These are phyloP conservation scores for Pyrrhosoma nymphula DNA, from an alignment of 2,888 invertebrate species.

Conservation along the genomic window DNA sequence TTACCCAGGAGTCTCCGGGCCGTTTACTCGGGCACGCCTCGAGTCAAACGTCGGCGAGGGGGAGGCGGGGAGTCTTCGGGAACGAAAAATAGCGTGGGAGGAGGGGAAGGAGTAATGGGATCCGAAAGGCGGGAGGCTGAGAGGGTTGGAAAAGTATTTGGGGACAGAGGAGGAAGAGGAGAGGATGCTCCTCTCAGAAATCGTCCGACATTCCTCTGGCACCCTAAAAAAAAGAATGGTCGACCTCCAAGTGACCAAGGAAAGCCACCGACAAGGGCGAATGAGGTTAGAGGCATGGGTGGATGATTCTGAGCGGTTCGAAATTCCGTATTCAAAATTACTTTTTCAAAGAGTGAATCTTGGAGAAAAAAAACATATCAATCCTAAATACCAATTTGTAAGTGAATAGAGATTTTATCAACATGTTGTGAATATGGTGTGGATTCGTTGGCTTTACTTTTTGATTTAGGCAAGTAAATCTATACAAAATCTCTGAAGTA, in stretches of 20 bases:
- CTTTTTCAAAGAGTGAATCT: no score
- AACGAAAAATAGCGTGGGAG: constrained; percentile 34
- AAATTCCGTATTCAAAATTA: no score
- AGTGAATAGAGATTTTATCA: no score
- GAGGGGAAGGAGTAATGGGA: not conserved
- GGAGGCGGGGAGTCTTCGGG: no score
- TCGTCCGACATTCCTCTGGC: constrained; percentile 42
- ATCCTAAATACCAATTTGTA: no score
- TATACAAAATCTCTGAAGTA: no score
- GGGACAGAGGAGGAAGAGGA: no score
- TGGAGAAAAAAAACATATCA: no score
- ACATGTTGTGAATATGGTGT: no score
- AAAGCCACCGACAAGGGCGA: not conserved
- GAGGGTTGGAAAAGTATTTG: not conserved
- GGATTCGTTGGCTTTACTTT: no score
- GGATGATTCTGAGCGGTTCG: not conserved
- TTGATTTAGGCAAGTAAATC: no score
- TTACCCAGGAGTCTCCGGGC: not conserved
- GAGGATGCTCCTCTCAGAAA: not conserved
- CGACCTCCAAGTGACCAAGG: not conserved
- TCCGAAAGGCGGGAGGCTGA: not conserved
- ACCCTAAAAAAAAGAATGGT: not conserved
- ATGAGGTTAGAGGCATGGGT: not conserved
- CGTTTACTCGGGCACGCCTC: not conserved
- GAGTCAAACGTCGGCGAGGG: not conserved